phyloP scores from a whole-genome alignment of 2,797 vertebrate genomes.

The Schizothorax lantsangensis region DNA sequence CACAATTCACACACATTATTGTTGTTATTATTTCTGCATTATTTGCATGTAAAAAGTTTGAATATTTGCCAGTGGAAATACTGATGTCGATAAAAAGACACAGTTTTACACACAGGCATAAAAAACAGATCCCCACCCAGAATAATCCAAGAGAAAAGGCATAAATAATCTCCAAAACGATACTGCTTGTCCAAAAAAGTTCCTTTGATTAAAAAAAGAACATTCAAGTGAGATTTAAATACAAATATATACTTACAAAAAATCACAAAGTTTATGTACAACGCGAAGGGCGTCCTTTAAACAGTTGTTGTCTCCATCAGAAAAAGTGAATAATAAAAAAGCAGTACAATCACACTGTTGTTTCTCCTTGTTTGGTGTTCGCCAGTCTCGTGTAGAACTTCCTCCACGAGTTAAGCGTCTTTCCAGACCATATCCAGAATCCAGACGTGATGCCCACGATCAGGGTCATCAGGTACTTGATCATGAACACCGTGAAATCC shows the following conservation, averaged over 20 bases:
- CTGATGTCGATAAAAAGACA: slow-evolving; percentile 2
- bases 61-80: slow-evolving; percentile 41
- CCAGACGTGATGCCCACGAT: slow-evolving; percentile 97
- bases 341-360: slow-evolving; percentile 83
- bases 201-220: slow-evolving; percentile 47
- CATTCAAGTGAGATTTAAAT: slow-evolving; percentile 83
- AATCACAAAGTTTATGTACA: slow-evolving; percentile 89
- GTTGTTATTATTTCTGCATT: not conserved
- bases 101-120: slow-evolving; percentile 11
- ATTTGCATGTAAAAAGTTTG: slow-evolving; percentile 26
- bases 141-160: slow-evolving; percentile 30
- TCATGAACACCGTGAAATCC: slow-evolving; percentile 98
- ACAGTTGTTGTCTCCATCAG: slow-evolving; percentile 55
- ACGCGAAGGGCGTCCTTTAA: slow-evolving; percentile 58
- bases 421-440: slow-evolving; percentile 98
- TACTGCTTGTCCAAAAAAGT: not conserved
- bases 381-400: slow-evolving; percentile 95
- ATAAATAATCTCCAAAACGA: slow-evolving; percentile 35
- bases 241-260: slow-evolving; percentile 88
- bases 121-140: slow-evolving; percentile 14
- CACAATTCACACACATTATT: slow-evolving; percentile 24
- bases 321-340: not conserved
- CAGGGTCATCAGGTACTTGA: slow-evolving; percentile 97
- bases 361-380: slow-evolving; percentile 93
- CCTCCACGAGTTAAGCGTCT: slow-evolving; percentile 96